A percentile compares a stretch with the other conserved stretches of the same genome.
Conservation (phyloP, 2,113 vertebrate genomes). For the Propithecus coquereli region DNA sequence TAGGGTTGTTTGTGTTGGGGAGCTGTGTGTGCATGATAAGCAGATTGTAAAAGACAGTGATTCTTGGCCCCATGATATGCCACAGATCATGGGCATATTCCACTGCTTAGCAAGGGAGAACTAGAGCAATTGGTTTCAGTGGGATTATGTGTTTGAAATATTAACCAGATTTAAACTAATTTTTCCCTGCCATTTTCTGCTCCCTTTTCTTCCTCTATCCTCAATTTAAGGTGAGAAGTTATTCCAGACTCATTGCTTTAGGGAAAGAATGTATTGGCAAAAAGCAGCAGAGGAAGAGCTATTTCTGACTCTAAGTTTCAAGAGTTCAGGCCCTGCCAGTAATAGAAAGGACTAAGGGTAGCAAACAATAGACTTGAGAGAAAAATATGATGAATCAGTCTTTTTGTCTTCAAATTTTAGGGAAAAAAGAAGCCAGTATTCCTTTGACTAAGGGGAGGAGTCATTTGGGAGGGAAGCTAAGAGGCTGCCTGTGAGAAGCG, state of each 20-base stretch:
- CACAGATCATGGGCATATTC: too few species aligned
- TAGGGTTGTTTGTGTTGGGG: background rate
- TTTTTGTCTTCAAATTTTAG: background rate
- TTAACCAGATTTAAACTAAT: background rate
- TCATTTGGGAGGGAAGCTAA: background rate
- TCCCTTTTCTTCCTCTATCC: background rate
- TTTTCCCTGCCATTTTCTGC: background rate
- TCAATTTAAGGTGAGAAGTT: background rate
- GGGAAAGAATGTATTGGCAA: background rate
- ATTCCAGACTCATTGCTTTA: background rate
- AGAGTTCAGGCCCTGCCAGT: background rate
- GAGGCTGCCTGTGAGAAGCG: background rate
- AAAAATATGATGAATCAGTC: background rate
- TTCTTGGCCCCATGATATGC: background rate
- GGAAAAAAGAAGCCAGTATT: background rate
- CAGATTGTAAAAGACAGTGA: background rate
- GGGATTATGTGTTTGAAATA: constrained; percentile 28
- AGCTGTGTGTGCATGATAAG: background rate
- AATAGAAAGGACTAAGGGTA: background rate
- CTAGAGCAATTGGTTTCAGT: constrained; percentile 11
- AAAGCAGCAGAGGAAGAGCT: background rate
- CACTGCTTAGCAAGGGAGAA: background rate
- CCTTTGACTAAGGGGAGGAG: background rate
- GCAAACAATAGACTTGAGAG: background rate
- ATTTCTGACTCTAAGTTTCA: background rate